phyloP scores from a whole-genome alignment of 2,797 vertebrate species.

The Sebastes hubbsi region DNA sequence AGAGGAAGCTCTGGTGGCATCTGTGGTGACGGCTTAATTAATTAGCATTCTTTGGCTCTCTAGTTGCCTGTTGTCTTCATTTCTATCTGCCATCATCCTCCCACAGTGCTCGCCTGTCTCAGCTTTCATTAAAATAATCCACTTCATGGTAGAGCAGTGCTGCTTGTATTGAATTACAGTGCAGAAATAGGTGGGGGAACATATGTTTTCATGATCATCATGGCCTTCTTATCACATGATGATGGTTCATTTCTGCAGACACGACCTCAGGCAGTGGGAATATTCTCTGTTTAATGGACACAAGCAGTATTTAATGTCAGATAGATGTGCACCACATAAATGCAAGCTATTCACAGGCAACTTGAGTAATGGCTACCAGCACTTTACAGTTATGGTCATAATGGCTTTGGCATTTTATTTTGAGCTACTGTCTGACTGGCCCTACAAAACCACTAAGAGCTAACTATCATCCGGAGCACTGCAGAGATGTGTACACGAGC shows the following conservation, averaged over 20 bases:
- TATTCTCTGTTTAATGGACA: background rate
- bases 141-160: background rate
- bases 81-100: constrained; percentile 42
- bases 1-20: constrained; percentile 10
- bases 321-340: background rate
- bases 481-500: background rate
- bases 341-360: background rate
- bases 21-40: constrained; percentile 31
- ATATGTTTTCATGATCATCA: background rate
- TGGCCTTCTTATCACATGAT: background rate
- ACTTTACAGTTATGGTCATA: constrained; percentile 12
- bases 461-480: background rate
- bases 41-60: constrained; percentile 42
- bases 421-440: constrained; percentile 29
- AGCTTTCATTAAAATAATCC: constrained; percentile 25
- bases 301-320: constrained; percentile 2
- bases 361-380: constrained; percentile 13
- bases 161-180: background rate
- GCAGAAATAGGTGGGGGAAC: background rate
- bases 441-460: constrained; percentile 4
- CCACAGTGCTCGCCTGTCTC: constrained; percentile 31
- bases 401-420: constrained; percentile 31
- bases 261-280: background rate
- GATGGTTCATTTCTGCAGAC: background rate
- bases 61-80: constrained; percentile 29